These are phyloP conservation scores for Eulemur rufifrons DNA, from an alignment of 2,113 vertebrate species.

Conservation along the genomic window DNA sequence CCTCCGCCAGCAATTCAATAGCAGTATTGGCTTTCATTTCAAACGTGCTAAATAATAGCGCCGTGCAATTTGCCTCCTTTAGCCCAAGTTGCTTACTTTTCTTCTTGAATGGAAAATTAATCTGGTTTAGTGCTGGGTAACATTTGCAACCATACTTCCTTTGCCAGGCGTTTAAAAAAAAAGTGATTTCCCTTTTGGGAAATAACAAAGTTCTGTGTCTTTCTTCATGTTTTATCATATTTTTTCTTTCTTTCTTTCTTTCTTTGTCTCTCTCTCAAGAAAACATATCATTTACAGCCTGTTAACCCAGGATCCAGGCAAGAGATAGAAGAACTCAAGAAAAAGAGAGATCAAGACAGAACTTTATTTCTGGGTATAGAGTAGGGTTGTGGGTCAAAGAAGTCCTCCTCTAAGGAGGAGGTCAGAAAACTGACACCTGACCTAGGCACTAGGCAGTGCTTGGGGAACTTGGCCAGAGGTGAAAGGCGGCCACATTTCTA, in stretches of 20 bases:
- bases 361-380: background rate
- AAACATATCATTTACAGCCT: background rate
- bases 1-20: slow-evolving; percentile 61
- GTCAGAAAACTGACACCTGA: background rate
- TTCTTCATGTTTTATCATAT: background rate
- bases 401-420: background rate
- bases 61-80: slow-evolving; percentile 50
- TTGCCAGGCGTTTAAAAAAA: slow-evolving; percentile 27
- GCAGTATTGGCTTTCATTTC: slow-evolving; percentile 74
- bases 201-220: slow-evolving; percentile 44
- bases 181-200: slow-evolving; percentile 6
- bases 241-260: background rate
- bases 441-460: background rate
- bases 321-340: background rate
- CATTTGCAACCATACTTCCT: slow-evolving; percentile 44
- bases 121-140: slow-evolving; percentile 44
- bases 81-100: slow-evolving; percentile 59
- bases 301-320: background rate
- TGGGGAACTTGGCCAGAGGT: background rate
- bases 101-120: slow-evolving; percentile 66
- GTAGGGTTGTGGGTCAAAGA: background rate
- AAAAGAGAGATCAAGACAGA: background rate
- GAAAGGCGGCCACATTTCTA: background rate
- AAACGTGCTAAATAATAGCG: slow-evolving; percentile 64
- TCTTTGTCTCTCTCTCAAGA: background rate